Evolutionary conservation across 2,888 invertebrate species (phyloP).

Genomic region (Torymus texanus): DNA sequence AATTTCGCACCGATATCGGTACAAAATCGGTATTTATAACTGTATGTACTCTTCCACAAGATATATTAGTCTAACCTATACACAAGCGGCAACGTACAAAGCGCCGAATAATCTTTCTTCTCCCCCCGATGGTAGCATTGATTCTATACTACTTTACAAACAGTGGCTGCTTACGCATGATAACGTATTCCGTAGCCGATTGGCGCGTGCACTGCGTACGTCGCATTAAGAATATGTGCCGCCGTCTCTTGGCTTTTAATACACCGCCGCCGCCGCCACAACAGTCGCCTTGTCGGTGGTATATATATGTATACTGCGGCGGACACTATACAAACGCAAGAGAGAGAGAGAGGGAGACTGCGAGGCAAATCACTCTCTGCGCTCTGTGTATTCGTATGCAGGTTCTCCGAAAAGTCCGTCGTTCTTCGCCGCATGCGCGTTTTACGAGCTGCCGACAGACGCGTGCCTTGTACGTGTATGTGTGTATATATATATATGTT

Average conservation of each 20-base stretch:
- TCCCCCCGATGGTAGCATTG: background rate
- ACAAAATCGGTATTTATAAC: too few relatives aligned
- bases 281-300: background rate
- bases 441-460: constrained; percentile 53
- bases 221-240: constrained; percentile 57
- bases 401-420: constrained; percentile 58
- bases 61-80: too few relatives aligned
- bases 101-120: too few relatives aligned
- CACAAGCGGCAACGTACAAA: too few relatives aligned
- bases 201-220: constrained; percentile 46
- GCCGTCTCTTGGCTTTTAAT: constrained; percentile 33
- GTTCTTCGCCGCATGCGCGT: constrained; percentile 24
- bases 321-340: constrained; percentile 18
- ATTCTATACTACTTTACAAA: constrained; percentile 62
- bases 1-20: too few relatives aligned
- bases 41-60: too few relatives aligned
- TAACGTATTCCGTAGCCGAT: constrained; percentile 64
- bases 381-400: background rate
- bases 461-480: background rate
- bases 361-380: constrained; percentile 54
- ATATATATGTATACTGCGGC: background rate
- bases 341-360: constrained; percentile 18
- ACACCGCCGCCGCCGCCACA: background rate
- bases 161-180: constrained; percentile 66
- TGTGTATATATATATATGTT: too few relatives aligned